Conservation (phyloP, 2,113 vertebrate genomes). For the Myotis yumanensis region DNA sequence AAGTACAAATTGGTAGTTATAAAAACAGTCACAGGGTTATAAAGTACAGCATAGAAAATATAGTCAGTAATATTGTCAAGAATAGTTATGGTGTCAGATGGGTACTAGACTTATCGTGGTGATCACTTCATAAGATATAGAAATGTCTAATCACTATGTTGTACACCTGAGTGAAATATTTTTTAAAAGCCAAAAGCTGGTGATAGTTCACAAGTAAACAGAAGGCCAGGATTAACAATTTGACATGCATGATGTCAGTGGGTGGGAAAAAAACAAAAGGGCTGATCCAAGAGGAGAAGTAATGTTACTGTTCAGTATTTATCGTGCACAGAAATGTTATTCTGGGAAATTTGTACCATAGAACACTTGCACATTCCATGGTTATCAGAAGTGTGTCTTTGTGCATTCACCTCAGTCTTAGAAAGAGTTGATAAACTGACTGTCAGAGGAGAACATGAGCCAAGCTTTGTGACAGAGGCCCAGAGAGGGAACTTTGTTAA, state of each 20-base stretch:
- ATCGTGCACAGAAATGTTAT: background rate
- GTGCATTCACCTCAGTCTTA: background rate
- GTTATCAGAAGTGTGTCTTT: background rate
- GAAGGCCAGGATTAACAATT: background rate
- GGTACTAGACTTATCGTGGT: background rate
- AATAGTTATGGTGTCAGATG: background rate
- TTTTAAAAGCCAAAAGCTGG: background rate
- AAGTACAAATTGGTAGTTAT: background rate
- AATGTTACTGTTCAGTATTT: background rate
- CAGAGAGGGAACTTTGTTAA: background rate
- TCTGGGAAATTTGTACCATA: background rate
- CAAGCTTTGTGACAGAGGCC: background rate
- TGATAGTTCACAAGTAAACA: background rate
- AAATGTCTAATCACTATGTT: background rate
- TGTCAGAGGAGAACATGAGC: background rate
- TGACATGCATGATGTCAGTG: background rate
- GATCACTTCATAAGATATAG: background rate
- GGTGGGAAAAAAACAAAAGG: background rate
- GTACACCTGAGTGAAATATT: background rate
- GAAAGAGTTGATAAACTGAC: background rate
- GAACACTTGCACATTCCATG: background rate
- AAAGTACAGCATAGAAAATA: background rate
- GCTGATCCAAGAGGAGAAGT: background rate
- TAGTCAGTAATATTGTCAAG: background rate
- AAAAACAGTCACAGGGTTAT: background rate